A percentile compares a stretch with the other conserved stretches of the same genome.
Conservation (phyloP, 92 coral and sea anemone species). For the Zoanthus solanderi region DNA sequence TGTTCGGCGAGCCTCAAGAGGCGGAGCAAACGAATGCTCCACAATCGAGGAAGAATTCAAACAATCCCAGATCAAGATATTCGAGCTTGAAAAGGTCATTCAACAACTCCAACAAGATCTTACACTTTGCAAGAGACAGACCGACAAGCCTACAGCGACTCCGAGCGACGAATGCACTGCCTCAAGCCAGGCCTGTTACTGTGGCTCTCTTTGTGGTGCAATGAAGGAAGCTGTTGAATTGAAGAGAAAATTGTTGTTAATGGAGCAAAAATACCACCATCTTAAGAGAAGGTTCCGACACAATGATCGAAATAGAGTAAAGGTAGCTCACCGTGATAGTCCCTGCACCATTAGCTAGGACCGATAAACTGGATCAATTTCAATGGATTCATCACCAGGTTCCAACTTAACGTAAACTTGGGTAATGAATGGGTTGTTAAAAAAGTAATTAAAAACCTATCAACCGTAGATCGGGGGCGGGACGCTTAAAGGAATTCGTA, state of each 20-base stretch:
- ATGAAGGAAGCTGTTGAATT: constrained; percentile 95
- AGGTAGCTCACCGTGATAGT: constrained; percentile 90
- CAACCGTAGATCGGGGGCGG: no score
- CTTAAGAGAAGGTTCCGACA: constrained; percentile 79
- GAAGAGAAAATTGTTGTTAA: constrained; percentile 84
- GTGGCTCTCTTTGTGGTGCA: constrained; percentile 95
- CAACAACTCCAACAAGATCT: constrained; percentile 82
- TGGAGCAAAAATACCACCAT: constrained; percentile 84
- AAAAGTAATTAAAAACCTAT: no score
- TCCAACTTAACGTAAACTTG: no score
- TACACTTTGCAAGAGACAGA: constrained; percentile 61
- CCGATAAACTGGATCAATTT: no score
- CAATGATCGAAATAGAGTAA: constrained; percentile 75
- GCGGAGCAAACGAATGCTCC: constrained; percentile 49
- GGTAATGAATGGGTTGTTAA: no score
- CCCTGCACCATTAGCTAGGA: constrained; percentile 81
- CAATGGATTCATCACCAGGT: no score
- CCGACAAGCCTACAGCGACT: constrained; percentile 25
- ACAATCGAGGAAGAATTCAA: constrained; percentile 85
- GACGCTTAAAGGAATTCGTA: no score
- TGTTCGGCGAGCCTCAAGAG: constrained; percentile 47
- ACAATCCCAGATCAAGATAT: constrained; percentile 75
- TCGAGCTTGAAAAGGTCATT: constrained; percentile 81
- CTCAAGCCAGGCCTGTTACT: constrained; percentile 80
- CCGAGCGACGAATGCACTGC: constrained; percentile 41